Base-by-base conservation (phyloP, 2,888 invertebrate genomes). In the Eutolmus rufibarbis region DNA sequence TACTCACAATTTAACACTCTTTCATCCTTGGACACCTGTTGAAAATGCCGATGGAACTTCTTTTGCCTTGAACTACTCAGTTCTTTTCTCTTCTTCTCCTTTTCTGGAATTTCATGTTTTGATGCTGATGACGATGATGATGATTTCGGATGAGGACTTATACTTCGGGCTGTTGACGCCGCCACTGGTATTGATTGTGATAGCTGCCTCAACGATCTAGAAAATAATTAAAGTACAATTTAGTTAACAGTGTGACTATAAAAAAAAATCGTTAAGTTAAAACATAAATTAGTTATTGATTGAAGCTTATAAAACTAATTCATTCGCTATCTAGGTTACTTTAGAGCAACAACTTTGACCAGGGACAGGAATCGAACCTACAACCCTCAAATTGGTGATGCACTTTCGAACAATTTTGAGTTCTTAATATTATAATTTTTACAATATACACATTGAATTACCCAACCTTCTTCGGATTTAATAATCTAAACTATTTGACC, bases 31-130 rank as follows among this genome's bases (percentile, higher is more conserved):
- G 96, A 95, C 90, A 97, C 97, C 92, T 96, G 95, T 89, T 95
- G 95, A 93, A 98, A 97, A 92, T 97, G 96, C 89, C 97, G 94
- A 91, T 96, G 96, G 93, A 98, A 98, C 93, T 97, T 97, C 93
- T 97, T 97, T 93, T 97, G 97, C 74, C 97, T 94, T 79, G 96
- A 92, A 88, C 92, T 92, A 87, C 92, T 92, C 46, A 92, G 90
- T 88, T 92, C 92, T 89, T 92, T 92, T 89, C 91, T 91, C 89
- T 92, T 92, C 89, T 92, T 92, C 87, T 92, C 92, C 88, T 92
- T 92, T 87, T 91, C 91, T 88, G 91, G 89, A 89, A 90, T 87
- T 23, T 90, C 90, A 89, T 90, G 90, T 90, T 89, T 89, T n/a
- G 89, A 90, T 89, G 88, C 86, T 43, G 89, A 86, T 86, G 88